Evolutionary conservation across 2,113 vertebrate species (phyloP).

Genomic region (Neofelis nebulosa): DNA sequence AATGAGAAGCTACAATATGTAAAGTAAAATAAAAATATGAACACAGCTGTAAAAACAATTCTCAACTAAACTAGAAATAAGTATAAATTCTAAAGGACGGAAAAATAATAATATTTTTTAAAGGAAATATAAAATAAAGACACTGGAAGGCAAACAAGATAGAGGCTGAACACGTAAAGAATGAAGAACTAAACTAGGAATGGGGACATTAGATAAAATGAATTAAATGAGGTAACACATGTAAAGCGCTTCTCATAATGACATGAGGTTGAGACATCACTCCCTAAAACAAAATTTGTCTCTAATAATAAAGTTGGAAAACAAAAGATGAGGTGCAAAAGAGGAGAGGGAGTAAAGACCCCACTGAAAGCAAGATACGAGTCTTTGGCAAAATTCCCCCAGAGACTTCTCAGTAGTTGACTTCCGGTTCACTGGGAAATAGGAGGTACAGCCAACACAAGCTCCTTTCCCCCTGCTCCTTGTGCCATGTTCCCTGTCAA

Average conservation of each 20-base stretch:
- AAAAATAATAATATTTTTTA: not conserved
- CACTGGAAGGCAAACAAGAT: not conserved
- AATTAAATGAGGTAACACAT: not conserved
- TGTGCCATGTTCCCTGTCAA: not conserved
- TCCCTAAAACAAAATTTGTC: not conserved
- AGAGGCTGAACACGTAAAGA: not conserved
- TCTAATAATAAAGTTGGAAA: not conserved
- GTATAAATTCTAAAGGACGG: not conserved
- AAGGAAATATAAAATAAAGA: constrained; percentile 24
- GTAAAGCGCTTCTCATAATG: not conserved
- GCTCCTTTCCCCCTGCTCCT: not conserved
- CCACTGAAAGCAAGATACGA: not conserved
- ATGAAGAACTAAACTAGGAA: not conserved
- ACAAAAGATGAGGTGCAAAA: not conserved
- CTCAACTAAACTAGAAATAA: not conserved
- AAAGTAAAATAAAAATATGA: not conserved
- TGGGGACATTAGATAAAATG: not conserved
- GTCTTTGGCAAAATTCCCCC: not conserved
- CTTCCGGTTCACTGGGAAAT: too few species aligned
- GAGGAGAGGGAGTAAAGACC: not conserved
- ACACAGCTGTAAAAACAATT: not conserved
- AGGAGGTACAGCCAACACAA: not conserved
- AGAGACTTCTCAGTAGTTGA: not conserved
- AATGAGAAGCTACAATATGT: not conserved
- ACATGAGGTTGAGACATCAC: not conserved